These are phyloP conservation scores for Pempheris klunzingeri DNA, from an alignment of 2,797 vertebrate genomes.

Conservation along the genomic window DNA sequence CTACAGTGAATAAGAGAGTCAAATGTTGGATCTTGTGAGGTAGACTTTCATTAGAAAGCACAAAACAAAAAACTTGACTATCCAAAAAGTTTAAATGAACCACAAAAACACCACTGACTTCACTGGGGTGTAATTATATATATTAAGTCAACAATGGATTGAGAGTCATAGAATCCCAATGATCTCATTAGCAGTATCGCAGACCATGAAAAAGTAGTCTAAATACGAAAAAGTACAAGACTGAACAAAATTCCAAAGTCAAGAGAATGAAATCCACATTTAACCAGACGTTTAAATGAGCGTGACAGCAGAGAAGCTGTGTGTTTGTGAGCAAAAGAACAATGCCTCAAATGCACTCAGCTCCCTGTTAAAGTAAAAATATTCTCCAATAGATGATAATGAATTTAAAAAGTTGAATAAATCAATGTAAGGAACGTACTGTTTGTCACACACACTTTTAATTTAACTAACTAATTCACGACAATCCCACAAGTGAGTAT, in stretches of 20 bases:
- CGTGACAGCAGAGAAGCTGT: not conserved
- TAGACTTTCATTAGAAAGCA: constrained; percentile 63
- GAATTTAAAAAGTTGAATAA: not conserved
- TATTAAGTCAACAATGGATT: constrained; percentile 34
- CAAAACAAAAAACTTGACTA: constrained; percentile 46
- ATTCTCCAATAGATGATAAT: too few relatives aligned
- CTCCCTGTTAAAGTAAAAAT: too few relatives aligned
- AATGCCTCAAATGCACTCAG: too few relatives aligned
- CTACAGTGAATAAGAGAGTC: constrained; percentile 63
- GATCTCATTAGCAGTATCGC: constrained; percentile 38
- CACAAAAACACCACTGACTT: constrained; percentile 37
- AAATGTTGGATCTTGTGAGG: constrained; percentile 58
- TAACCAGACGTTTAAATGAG: not conserved
- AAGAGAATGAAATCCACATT: not conserved
- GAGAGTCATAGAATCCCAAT: too few relatives aligned
- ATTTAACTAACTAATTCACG: not conserved
- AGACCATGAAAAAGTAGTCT: constrained; percentile 19
- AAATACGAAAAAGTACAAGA: not conserved
- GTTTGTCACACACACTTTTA: not conserved
- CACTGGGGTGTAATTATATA: constrained; percentile 37
- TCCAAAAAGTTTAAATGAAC: constrained; percentile 52
- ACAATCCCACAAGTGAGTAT: not conserved
- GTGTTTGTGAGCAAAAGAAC: not conserved
- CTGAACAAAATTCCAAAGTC: not conserved
- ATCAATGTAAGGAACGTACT: not conserved